Percentiles rank a stretch among this genome's conserved stretches.
Evolutionary conservation across 2,888 invertebrate species (phyloP).

Genomic region (Mimachlamys varia): DNA sequence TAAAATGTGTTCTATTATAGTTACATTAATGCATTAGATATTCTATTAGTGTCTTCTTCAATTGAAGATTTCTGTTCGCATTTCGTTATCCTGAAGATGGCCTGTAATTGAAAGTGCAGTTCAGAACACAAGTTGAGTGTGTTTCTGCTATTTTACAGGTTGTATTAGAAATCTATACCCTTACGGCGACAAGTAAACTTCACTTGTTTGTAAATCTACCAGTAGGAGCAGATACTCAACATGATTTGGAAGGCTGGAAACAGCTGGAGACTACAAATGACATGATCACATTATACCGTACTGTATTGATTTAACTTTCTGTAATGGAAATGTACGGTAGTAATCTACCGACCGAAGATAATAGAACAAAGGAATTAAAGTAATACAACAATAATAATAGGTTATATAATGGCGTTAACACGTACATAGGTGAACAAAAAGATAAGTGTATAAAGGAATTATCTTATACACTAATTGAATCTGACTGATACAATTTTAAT

Average conservation of each 20-base stretch:
- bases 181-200: neutral
- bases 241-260: neutral
- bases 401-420: neutral
- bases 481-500: too few relatives aligned
- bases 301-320: neutral
- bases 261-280: neutral
- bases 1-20: too few relatives aligned
- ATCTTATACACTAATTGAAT: too few relatives aligned
- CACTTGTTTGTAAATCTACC: neutral
- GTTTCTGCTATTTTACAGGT: neutral
- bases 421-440: too few relatives aligned
- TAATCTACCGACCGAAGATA: neutral
- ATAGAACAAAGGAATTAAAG: neutral
- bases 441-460: too few relatives aligned
- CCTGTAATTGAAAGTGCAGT: neutral
- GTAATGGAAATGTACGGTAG: neutral
- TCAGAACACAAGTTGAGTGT: neutral
- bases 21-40: too few relatives aligned
- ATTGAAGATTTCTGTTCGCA: too few relatives aligned
- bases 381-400: neutral
- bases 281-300: neutral
- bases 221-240: neutral
- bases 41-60: too few relatives aligned
- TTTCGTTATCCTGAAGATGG: too few relatives aligned
- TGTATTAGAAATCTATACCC: neutral